A percentile compares a stretch with the other conserved stretches of the same genome.
phyloP scores from a whole-genome alignment of 2,888 invertebrate species.

The Eubasilissa splendida region DNA sequence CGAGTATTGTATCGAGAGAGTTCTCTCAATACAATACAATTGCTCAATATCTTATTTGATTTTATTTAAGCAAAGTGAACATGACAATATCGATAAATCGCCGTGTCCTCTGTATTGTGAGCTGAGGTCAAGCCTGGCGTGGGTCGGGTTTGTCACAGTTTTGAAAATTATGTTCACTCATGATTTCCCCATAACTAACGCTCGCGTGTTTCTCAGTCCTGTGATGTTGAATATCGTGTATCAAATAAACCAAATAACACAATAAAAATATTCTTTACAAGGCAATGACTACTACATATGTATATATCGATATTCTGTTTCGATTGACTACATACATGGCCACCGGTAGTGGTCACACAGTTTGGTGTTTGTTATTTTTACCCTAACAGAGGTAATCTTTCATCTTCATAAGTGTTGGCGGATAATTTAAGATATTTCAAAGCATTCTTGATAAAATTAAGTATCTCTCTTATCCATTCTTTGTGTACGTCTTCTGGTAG shows the following conservation, averaged over 20 bases:
- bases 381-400: no score
- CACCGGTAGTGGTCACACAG: no score
- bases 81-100: slow-evolving; percentile 35
- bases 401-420: no score
- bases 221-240: slow-evolving; percentile 3
- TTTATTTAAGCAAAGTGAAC: slow-evolving; percentile 22
- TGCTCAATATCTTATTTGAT: slow-evolving; percentile 31
- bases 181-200: neutral
- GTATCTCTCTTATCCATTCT: no score
- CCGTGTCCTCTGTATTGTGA: slow-evolving; percentile 29
- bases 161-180: slow-evolving; percentile 17
- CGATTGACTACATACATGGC: no score
- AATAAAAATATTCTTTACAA: slow-evolving; percentile 1
- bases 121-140: slow-evolving; percentile 16
- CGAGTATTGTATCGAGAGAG: neutral
- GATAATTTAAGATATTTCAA: no score
- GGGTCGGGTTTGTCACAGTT: slow-evolving; percentile 29
- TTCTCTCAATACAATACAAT: slow-evolving; percentile 8
- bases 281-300: no score
- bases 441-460: no score
- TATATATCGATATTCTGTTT: no score
- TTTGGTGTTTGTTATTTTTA: no score
- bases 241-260: slow-evolving; percentile 1
- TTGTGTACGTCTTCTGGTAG: no score
- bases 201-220: slow-evolving; percentile 21